Conservation (phyloP, 2,888 invertebrate genomes). For the Hipparchia semele region DNA sequence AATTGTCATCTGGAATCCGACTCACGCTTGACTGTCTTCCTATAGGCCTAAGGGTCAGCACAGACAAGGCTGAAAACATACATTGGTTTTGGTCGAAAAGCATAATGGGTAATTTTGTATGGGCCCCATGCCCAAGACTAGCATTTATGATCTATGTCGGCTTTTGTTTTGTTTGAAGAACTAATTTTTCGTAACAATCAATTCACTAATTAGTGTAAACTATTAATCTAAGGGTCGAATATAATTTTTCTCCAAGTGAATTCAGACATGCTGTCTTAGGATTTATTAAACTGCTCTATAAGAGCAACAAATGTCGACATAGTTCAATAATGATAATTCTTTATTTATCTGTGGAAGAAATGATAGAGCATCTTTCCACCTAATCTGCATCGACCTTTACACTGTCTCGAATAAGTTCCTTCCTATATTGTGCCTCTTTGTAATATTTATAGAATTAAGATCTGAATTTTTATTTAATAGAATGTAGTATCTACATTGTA, state of each 20-base stretch:
- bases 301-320: no score
- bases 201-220: no score
- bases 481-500: slow-evolving; percentile 33
- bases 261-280: no score
- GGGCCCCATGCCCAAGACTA: no score
- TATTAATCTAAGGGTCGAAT: no score
- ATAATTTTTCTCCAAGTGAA: no score
- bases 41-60: neutral
- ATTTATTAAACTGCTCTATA: no score
- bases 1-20: slow-evolving; percentile 11
- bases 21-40: slow-evolving; percentile 4
- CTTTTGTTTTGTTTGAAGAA: no score
- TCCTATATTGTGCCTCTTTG: slow-evolving; percentile 24
- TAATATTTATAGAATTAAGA: slow-evolving; percentile 36
- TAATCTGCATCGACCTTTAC: neutral
- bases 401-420: slow-evolving; percentile 24
- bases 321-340: no score
- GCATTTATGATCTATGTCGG: no score
- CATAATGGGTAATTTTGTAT: neutral
- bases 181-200: no score
- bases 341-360: no score
- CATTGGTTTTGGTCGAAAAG: neutral
- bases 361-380: neutral
- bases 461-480: slow-evolving; percentile 35
- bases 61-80: neutral